Evolutionary conservation across 2,797 vertebrate species (phyloP).

Genomic region (Agapornis canus): DNA sequence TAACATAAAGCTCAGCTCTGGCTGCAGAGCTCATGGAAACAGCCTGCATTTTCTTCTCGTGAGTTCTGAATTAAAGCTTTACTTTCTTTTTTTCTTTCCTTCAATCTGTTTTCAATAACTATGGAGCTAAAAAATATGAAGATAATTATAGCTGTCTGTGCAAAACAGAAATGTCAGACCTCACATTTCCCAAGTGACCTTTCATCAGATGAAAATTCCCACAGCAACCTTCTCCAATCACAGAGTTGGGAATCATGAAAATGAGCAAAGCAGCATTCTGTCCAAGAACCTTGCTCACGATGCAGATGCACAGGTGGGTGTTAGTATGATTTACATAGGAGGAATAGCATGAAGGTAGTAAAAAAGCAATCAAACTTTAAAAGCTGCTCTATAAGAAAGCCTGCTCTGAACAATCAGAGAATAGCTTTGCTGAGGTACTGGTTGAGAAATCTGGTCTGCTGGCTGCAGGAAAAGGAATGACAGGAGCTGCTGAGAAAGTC

Average conservation of each 20-base stretch:
- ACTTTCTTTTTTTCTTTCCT: conserved; percentile 8
- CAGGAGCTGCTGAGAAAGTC: neutral
- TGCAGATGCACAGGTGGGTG: conserved; percentile 25
- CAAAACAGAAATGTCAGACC: conserved; percentile 55
- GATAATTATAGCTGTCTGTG: conserved; percentile 65
- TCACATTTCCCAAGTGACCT: conserved; percentile 49
- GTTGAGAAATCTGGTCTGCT: neutral
- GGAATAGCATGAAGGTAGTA: neutral
- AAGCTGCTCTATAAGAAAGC: neutral
- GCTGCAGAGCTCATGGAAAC: neutral
- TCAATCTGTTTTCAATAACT: conserved; percentile 65
- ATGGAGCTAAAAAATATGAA: conserved; percentile 49
- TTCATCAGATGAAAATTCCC: conserved; percentile 51
- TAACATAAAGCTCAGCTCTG: neutral
- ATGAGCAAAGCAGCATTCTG: conserved; percentile 21
- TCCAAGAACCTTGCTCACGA: neutral
- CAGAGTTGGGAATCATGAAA: conserved; percentile 21
- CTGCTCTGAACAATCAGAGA: neutral
- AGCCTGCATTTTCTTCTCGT: conserved; percentile 20
- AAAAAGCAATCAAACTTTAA: conserved; percentile 18
- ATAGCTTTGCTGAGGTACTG: neutral
- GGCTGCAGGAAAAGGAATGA: neutral
- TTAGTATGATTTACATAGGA: neutral
- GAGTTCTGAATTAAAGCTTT: conserved; percentile 46
- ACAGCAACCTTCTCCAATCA: conserved; percentile 32